Base-by-base conservation (phyloP, 1,140 invertebrate genomes). In the Lucilia cuprina region DNA sequence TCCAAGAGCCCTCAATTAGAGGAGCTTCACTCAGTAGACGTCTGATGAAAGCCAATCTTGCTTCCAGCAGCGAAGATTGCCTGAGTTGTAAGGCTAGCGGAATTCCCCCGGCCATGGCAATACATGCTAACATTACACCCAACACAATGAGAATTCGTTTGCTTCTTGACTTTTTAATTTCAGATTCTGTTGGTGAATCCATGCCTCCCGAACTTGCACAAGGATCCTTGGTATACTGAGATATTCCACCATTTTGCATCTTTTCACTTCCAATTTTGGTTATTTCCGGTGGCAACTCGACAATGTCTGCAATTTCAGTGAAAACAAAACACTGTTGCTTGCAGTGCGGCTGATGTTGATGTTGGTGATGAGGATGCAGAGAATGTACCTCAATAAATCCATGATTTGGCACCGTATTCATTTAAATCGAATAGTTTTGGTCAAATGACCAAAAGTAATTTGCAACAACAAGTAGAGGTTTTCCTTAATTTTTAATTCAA, bases 21-120 rank as follows among this genome's bases (percentile, higher is more conserved):
- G 93, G 93, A 17, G 92, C 92, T 86, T 94, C 93, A 17, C 92
- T 92, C 17, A 94, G 86, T 86, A 94, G 91, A 80, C 93, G 92
- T 19, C 92, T 88, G 14, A 94, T 93, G n/a, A 94, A 93, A 70
- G 93, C 91, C 25, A 94, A 87, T 12, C 93, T 91, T 0, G 93
- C 93, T 86, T 94, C 93, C 19, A 94, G 85, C 74, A 94, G 87
- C 82, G 93, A 93, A 4, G 93, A 93, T 80, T 93, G 93, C 47
- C 93, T 89, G 34, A 94, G 86, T 85, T 94, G 93, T 17, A 94
- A 86, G 1, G 93, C 93, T 47, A 94, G 85, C 0, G 93, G 93
- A 49, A 94, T 88, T 5, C 93, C 93, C 0, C 89, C 89, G 3
- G 89, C 90, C 88, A 91, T 90, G 5, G 87, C 88, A 80, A 91